Evolutionary conservation across 1,140 invertebrate genomes (phyloP).

Genomic region (Hylaeus anthracinus): DNA sequence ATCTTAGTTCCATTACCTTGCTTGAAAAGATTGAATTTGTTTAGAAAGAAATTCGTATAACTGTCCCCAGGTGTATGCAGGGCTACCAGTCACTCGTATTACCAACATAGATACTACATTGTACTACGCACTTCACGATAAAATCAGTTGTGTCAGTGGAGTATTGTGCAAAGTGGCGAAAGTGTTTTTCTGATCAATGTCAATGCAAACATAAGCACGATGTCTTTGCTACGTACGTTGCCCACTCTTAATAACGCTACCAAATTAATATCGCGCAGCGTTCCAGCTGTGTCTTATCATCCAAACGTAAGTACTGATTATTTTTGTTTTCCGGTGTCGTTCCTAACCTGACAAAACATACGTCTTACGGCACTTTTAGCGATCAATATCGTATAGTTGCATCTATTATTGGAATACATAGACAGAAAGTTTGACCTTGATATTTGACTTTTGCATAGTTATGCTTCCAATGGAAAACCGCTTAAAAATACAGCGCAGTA

Average conservation of each 20-base stretch:
- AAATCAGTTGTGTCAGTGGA: slow-evolving; percentile 1
- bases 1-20: too few relatives aligned
- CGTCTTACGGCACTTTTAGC: background rate
- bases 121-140: background rate
- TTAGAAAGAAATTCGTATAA: background rate
- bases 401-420: slow-evolving; percentile 20
- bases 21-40: background rate
- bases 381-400: slow-evolving; percentile 13
- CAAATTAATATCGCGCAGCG: slow-evolving; percentile 70
- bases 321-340: background rate
- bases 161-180: slow-evolving; percentile 13
- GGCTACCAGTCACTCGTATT: background rate
- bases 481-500: background rate
- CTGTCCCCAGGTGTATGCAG: slow-evolving; percentile 4
- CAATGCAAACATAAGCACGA: slow-evolving; percentile 50
- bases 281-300: slow-evolving; percentile 77
- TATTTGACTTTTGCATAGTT: background rate
- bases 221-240: slow-evolving; percentile 74
- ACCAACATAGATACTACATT: background rate
- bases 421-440: slow-evolving; percentile 1
- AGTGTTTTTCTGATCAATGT: slow-evolving; percentile 6
- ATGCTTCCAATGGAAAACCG: too few relatives aligned
- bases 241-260: slow-evolving; percentile 70
- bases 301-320: slow-evolving; percentile 76
- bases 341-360: slow-evolving; percentile 23